Evolutionary conservation across 1,140 invertebrate species (phyloP).

Genomic region (Gyrodactylus bullatarudis): DNA sequence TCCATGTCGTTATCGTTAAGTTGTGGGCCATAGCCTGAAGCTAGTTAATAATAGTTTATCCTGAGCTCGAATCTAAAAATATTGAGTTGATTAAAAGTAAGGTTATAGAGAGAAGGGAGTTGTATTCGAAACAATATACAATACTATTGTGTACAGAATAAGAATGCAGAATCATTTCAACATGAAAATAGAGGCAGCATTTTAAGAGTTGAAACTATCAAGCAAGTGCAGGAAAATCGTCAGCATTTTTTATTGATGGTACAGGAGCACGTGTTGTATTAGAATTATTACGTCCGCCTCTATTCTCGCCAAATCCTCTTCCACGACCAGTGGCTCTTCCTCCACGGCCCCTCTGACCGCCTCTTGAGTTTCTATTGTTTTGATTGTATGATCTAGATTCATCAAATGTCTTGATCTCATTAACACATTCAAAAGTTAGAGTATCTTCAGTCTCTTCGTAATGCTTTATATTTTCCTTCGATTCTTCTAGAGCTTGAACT

Average conservation of each 20-base stretch:
- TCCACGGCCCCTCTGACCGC: too few species aligned
- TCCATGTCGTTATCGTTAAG: too few species aligned
- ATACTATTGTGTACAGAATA: background rate
- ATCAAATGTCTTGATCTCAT: too few species aligned
- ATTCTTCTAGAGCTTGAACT: too few species aligned
- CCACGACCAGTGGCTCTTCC: too few species aligned
- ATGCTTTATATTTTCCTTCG: background rate
- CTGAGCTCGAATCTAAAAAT: background rate
- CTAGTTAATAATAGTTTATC: background rate
- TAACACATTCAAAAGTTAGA: background rate
- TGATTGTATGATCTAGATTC: background rate
- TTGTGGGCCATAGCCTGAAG: too few species aligned
- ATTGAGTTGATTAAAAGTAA: background rate
- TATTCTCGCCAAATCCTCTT: background rate
- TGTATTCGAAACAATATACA: background rate
- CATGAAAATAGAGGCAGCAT: background rate
- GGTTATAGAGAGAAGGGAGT: background rate
- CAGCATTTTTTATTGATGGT: background rate
- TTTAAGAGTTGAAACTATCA: background rate
- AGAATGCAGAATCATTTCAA: background rate
- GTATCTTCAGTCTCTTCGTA: background rate
- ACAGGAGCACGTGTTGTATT: background rate
- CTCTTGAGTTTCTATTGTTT: background rate
- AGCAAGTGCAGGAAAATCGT: background rate
- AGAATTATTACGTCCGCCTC: background rate